Base-by-base conservation (phyloP, 2,888 invertebrate species). In the Neocrepidodera transversa region DNA sequence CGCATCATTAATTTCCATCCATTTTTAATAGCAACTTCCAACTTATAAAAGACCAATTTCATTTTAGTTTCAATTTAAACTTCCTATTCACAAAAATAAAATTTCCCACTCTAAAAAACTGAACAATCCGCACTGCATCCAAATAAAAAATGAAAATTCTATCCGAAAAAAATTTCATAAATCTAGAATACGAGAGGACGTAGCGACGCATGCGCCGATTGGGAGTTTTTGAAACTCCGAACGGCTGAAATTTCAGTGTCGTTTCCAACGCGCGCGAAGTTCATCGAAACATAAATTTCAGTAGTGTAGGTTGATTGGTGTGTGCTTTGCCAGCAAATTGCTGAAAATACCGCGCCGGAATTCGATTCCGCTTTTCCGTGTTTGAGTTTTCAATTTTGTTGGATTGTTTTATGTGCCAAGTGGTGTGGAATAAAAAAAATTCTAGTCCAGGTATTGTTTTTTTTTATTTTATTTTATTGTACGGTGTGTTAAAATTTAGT, bases 161-260 rank as follows among this genome's bases (percentile, higher is more conserved):
- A 42, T 42, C 13, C 11, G 48, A 35, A 23, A 48, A 56, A 36
- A 53, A 56, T 55, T 59, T 56, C 52, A 49, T 62, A 58, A 52
- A 17, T 62, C 50, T n/a, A n/a, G n/a, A n/a, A n/a, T n/a, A n/a
- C 62, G 50, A 48, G 43, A 23, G 49, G 42, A 54, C 58, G 54
- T 54, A 42, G 20, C 10, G 42, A 11, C n/a, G 47, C 62, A 56
- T 14, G 58, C 62, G 62, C 18, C 30, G n/a, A 47, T 7, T 3
- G 8, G n/a, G n/a, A 23, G n/a, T 36, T 7, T 50, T 32, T 54
- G 52, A 43, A 52, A 55, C 45, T 35, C 10, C 38, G 64, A 64
- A 63, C 64, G 56, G 65, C 68, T 10, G 14, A 62, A 72, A 73
- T 64, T 72, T 74, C 75, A 74, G 74, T 75, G 73, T 71, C 71